Evolutionary conservation across 2,113 vertebrate genomes (phyloP).

Genomic region (Eonycteris spelaea): DNA sequence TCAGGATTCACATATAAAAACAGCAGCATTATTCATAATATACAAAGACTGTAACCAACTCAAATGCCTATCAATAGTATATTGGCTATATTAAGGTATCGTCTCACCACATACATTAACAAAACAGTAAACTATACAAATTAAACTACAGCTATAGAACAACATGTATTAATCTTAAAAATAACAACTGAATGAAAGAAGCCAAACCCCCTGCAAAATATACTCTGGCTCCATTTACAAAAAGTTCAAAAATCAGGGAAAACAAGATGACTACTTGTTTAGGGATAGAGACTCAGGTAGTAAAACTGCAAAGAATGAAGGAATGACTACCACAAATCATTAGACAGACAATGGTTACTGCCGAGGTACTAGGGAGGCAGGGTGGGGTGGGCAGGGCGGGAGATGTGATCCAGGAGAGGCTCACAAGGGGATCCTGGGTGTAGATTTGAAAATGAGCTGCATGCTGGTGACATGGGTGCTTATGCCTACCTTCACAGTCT

Average conservation of each 20-base stretch:
- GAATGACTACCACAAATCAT: neutral
- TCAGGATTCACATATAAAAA: constrained; percentile 9
- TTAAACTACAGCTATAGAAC: neutral
- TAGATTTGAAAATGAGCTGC: neutral
- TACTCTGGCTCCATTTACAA: neutral
- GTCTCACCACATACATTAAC: neutral
- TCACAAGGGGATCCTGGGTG: neutral
- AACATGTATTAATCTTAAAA: neutral
- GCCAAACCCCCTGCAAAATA: neutral
- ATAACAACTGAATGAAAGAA: neutral
- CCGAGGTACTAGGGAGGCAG: neutral
- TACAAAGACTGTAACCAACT: neutral
- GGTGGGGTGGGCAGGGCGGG: neutral
- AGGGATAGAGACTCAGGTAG: neutral
- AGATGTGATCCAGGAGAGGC: neutral
- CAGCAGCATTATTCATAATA: neutral
- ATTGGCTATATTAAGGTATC: neutral
- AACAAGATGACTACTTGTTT: neutral
- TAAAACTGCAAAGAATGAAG: neutral
- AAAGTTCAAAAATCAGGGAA: neutral
- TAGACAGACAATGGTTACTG: neutral
- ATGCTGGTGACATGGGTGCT: neutral
- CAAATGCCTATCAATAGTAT: neutral
- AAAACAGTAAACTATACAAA: neutral
- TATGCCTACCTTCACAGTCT: neutral